Evolutionary conservation across 2,113 vertebrate species (phyloP).

Genomic region (Xenus cinereus): DNA sequence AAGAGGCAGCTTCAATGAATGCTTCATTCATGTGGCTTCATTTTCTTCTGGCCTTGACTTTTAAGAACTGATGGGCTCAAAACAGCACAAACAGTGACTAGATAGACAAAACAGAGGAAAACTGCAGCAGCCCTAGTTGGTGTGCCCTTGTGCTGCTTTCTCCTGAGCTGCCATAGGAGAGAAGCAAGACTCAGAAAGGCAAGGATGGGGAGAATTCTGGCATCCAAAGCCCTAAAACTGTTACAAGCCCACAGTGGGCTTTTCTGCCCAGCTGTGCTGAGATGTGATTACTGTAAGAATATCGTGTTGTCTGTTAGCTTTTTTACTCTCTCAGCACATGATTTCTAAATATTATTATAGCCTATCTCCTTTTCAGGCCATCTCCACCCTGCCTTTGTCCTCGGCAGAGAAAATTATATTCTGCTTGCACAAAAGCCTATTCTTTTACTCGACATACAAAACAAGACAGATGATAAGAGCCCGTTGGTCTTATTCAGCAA

Average conservation of each 20-base stretch:
- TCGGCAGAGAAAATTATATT: background rate
- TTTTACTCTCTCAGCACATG: background rate
- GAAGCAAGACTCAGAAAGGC: background rate
- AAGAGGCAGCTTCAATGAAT: background rate
- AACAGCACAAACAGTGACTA: background rate
- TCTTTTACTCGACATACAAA: background rate
- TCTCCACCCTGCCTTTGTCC: background rate
- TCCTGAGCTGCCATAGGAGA: background rate
- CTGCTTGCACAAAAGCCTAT: background rate
- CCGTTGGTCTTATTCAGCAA: background rate
- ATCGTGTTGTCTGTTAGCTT: background rate
- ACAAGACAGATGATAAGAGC: background rate
- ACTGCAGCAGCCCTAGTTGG: background rate
- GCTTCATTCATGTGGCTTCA: background rate
- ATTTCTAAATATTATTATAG: background rate
- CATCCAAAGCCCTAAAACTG: background rate
- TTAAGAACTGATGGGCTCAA: background rate
- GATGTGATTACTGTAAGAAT: background rate
- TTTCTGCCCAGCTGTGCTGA: background rate
- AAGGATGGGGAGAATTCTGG: background rate
- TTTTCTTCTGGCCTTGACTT: background rate
- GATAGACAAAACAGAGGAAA: background rate
- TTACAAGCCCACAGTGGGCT: background rate
- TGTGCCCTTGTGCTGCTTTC: background rate
- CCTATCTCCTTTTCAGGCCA: background rate